phyloP scores from a whole-genome alignment of 2,797 vertebrate genomes.

The Enteromius fasciolatus region DNA sequence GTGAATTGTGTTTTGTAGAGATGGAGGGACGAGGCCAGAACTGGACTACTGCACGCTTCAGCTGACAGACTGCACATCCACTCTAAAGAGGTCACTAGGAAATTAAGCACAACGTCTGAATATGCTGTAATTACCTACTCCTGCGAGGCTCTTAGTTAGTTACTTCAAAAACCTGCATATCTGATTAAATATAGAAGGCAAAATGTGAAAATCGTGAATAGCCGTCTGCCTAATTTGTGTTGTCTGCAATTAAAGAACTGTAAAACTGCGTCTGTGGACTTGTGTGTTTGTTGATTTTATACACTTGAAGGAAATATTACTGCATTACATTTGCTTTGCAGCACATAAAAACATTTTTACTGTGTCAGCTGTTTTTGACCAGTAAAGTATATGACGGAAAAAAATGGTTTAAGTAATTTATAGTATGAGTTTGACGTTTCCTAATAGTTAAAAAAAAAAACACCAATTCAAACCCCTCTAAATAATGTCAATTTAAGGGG shows the following conservation, averaged over 20 bases:
- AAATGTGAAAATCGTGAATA: constrained; percentile 9
- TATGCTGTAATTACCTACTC: constrained; percentile 82
- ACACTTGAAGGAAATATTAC: not conserved
- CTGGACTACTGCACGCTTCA: constrained; percentile 71
- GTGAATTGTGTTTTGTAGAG: constrained; percentile 64
- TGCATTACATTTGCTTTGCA: constrained; percentile 1
- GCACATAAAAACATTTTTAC: not conserved
- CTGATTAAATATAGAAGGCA: not conserved
- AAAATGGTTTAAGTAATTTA: not conserved
- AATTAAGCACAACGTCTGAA: constrained; percentile 82
- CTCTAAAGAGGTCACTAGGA: constrained; percentile 77
- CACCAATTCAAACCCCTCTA: not conserved
- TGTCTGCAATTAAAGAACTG: not conserved
- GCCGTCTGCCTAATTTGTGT: not conserved
- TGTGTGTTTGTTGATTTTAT: not conserved
- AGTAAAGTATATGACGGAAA: not conserved
- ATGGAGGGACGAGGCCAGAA: constrained; percentile 65
- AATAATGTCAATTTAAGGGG: not conserved
- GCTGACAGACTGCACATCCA: constrained; percentile 78
- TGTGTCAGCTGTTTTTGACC: not conserved
- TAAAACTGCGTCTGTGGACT: not conserved
- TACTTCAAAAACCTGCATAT: not conserved
- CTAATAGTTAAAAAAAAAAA: not conserved
- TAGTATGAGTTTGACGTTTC: not conserved
- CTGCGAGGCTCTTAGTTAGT: constrained; percentile 61